Evolutionary conservation across 2,113 vertebrate genomes (phyloP), one percentile per base, ranked within the genome.

Genomic region (Falcunculus frontatus): DNA sequence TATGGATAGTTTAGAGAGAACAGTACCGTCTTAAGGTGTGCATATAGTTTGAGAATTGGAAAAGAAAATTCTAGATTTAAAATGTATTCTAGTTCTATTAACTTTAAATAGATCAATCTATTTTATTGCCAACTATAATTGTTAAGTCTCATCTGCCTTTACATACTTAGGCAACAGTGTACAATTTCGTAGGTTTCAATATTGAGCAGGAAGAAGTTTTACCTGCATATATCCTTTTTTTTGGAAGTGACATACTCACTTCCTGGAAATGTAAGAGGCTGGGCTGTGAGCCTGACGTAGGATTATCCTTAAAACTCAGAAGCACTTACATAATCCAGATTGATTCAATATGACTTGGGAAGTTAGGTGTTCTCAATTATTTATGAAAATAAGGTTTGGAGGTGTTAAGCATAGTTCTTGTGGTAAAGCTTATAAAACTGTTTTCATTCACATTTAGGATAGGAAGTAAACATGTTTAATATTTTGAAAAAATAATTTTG

Each of bases 211-310:
- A 21, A 56, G 60, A 90, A 26, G 4, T 65, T 87, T 64, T 57
- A 35, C 2, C 1, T 20, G 6, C 0, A 1, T 47, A 8, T n/a
- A 16, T 65, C 5, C 6, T 30, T 49, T 52, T 39, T 68, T 46
- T 53, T 44, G 20, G 63, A 69, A 84, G 37, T 3, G 0, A 30
- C 13, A 9, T 26, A 41, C 13, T 74, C 17, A 6, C 11, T 44
- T 80, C 12, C 25, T 59, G 37, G 35, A 73, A 81, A 81, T 49
- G 3, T 30, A 49, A 55, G 20, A 49, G 10, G 2, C 1, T 92
- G 29, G 26, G 19, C 55, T 57, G 64, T 26, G 3, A 80, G 1
- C 4, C 27, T 57, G n/a, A 72, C 16, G 39, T 13, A 69, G 68
- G 84, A 77, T 41, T 26, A 55, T n/a, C 39, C 33, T 53, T 84